These are phyloP conservation scores for Scaptomyza polygonia DNA, from an alignment of 2,888 invertebrate genomes.

Conservation along the genomic window DNA sequence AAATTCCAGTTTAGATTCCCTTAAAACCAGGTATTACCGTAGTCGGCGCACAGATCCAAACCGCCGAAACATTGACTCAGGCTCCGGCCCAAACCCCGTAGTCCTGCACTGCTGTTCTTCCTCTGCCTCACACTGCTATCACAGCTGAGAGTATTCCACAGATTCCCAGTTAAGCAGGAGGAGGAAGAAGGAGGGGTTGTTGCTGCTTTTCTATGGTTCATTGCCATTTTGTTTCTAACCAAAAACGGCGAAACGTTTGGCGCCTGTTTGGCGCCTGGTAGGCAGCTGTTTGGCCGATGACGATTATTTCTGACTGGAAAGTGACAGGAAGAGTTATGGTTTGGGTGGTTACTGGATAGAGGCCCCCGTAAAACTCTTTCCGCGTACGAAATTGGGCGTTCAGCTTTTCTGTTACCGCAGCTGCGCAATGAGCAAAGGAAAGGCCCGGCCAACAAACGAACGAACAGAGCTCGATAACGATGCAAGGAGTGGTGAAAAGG, in stretches of 20 bases:
- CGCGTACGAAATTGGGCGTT: slow-evolving; percentile 64
- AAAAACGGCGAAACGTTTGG: slow-evolving; percentile 34
- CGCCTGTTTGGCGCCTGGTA: slow-evolving; percentile 74
- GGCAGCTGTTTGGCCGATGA: slow-evolving; percentile 72
- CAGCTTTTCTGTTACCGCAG: slow-evolving; percentile 62
- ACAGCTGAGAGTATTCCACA: slow-evolving; percentile 58
- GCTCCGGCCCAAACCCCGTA: background rate
- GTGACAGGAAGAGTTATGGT: slow-evolving; percentile 38
- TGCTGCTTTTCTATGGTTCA: slow-evolving; percentile 51
- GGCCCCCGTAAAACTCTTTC: background rate
- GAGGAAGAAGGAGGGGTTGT: background rate
- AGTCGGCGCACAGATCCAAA: slow-evolving; percentile 55
- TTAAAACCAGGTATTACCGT: slow-evolving; percentile 19
- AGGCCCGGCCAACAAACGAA: slow-evolving; percentile 52
- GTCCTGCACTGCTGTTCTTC: slow-evolving; percentile 1
- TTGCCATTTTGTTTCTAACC: slow-evolving; percentile 63
- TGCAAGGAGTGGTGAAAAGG: slow-evolving; percentile 32
- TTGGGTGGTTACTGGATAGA: background rate
- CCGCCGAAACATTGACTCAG: too few species aligned
- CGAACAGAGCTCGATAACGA: slow-evolving; percentile 37
- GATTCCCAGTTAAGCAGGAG: background rate
- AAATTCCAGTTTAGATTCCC: background rate
- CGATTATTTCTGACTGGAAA: slow-evolving; percentile 60
- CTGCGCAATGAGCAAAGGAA: slow-evolving; percentile 53
- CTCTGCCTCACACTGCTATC: slow-evolving; percentile 25